phyloP scores from a whole-genome alignment of 1,140 invertebrate genomes.

The Listronotus bonariensis region DNA sequence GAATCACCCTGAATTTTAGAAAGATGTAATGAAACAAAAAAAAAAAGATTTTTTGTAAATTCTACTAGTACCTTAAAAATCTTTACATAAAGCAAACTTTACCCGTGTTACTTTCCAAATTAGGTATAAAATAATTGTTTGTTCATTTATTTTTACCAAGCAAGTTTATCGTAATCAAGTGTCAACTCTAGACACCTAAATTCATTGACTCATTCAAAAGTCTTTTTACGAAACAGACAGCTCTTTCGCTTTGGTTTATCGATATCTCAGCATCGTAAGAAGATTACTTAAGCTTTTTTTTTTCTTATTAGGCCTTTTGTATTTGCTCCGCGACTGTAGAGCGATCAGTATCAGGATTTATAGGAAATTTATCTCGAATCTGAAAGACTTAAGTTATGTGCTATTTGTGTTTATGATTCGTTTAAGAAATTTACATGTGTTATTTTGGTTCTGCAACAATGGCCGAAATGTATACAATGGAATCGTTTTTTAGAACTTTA shows the following conservation, averaged over 20 bases:
- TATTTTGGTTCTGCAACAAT: too few species aligned
- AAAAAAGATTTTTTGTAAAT: too few species aligned
- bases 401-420: too few species aligned
- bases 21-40: too few species aligned
- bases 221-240: slow-evolving; percentile 9
- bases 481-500: too few species aligned
- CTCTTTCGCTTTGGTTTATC: slow-evolving; percentile 10
- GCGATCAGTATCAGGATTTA: not conserved
- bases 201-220: slow-evolving; percentile 22
- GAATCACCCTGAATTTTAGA: too few species aligned
- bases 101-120: too few species aligned
- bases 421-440: too few species aligned
- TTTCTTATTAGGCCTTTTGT: slow-evolving; percentile 2
- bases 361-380: not conserved
- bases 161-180: slow-evolving; percentile 6
- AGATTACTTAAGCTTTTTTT: slow-evolving; percentile 17
- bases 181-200: slow-evolving; percentile 15
- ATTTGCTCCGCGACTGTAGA: not conserved
- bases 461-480: too few species aligned
- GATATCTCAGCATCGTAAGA: slow-evolving; percentile 8
- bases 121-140: not conserved
- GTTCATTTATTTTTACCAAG: not conserved
- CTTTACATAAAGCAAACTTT: too few species aligned
- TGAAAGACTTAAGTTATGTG: too few species aligned
- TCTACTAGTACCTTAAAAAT: too few species aligned